Percentiles rank a stretch among this genome's conserved stretches.
Conservation (phyloP, 2,113 vertebrate genomes). For the Microcebus ravelobensis region DNA sequence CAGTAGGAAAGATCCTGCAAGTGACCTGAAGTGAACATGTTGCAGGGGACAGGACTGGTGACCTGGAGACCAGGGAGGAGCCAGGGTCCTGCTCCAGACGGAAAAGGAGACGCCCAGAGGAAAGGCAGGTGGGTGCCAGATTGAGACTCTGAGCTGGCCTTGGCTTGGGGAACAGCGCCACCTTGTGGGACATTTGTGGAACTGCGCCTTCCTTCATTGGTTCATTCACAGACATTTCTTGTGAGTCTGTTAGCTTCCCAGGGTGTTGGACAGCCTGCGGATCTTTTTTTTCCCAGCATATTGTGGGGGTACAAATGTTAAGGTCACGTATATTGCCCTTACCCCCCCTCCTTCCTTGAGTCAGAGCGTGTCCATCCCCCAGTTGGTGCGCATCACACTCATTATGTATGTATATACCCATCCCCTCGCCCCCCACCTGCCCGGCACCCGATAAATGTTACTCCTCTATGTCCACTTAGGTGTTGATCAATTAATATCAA, state of each 20-base stretch:
- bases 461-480: too few relatives aligned
- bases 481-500: too few relatives aligned
- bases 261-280: neutral
- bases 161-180: neutral
- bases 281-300: neutral
- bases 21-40: neutral
- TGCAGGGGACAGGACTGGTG: neutral
- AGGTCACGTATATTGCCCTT: too few relatives aligned
- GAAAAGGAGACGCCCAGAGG: accelerated
- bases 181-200: accelerated
- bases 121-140: accelerated
- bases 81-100: accelerated
- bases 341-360: too few relatives aligned
- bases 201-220: neutral
- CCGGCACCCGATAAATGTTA: too few relatives aligned
- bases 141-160: accelerated
- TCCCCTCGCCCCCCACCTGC: too few relatives aligned
- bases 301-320: too few relatives aligned
- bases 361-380: too few relatives aligned
- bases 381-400: too few relatives aligned
- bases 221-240: neutral
- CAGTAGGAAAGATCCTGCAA: neutral
- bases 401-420: too few relatives aligned
- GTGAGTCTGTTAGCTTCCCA: accelerated
- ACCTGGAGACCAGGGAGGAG: neutral